phyloP scores from a whole-genome alignment of 2,888 invertebrate genomes.

The Pherbina coryleti region DNA sequence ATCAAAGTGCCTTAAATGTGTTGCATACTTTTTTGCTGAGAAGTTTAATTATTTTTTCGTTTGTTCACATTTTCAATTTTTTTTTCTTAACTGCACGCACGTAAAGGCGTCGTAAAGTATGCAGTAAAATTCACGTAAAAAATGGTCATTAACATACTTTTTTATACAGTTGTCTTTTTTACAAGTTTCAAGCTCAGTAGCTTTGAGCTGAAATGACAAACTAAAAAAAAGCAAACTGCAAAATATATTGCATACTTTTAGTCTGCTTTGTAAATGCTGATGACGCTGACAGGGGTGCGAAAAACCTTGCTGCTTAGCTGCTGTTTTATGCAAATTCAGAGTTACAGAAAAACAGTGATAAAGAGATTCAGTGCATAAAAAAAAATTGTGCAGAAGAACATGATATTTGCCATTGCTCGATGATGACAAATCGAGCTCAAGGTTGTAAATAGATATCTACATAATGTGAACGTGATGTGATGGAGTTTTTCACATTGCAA shows the following conservation, averaged over 20 bases:
- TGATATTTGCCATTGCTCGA: neutral
- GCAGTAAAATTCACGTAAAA: neutral
- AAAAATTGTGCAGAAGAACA: neutral
- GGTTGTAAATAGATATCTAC: neutral
- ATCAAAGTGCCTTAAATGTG: neutral
- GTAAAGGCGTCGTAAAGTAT: conserved; percentile 4
- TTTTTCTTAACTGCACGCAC: neutral
- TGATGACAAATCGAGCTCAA: neutral
- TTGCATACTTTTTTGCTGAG: neutral
- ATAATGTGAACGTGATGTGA: neutral
- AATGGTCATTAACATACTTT: conserved; percentile 28
- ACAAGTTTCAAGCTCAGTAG: neutral
- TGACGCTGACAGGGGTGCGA: neutral
- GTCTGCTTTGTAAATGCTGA: neutral
- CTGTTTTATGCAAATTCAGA: neutral
- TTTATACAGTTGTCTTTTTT: conserved; percentile 38
- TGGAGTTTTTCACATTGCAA: neutral
- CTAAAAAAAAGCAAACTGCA: neutral
- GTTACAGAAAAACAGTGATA: neutral
- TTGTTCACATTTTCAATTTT: conserved; percentile 8
- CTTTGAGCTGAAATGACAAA: neutral
- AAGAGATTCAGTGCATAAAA: neutral
- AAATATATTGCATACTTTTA: conserved; percentile 24
- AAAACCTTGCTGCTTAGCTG: neutral
- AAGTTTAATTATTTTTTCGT: neutral